Conservation (phyloP, 2,113 vertebrate genomes). For the Piprites chloris region DNA sequence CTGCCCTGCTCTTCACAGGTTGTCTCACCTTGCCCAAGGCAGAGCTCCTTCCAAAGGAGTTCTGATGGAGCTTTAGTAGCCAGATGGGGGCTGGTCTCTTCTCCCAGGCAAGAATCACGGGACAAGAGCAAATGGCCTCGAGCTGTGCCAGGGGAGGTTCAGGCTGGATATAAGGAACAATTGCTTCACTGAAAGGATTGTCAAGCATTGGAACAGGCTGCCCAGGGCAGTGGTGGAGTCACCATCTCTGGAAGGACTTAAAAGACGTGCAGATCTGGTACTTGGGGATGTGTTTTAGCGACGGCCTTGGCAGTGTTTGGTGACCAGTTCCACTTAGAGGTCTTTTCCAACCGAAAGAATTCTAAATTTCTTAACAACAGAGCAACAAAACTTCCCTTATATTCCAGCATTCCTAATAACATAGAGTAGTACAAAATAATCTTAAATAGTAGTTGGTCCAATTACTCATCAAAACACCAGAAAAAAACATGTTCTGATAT, state of each 20-base stretch:
- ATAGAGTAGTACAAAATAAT: not conserved
- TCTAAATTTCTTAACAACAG: not conserved
- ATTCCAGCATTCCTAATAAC: not conserved
- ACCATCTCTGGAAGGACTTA: not conserved
- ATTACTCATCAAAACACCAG: not conserved
- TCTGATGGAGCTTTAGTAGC: not conserved
- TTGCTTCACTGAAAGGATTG: not conserved
- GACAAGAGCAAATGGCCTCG: not conserved
- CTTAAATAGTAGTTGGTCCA: not conserved
- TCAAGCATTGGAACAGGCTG: not conserved
- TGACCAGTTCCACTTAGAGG: not conserved
- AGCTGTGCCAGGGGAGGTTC: not conserved
- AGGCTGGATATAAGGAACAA: not conserved
- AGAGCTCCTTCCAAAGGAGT: not conserved
- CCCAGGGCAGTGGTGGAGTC: not conserved
- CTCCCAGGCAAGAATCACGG: not conserved
- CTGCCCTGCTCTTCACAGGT: not conserved
- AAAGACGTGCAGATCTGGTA: not conserved
- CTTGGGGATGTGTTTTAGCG: not conserved
- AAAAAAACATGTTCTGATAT: not conserved
- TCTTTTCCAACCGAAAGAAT: not conserved
- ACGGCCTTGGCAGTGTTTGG: not conserved
- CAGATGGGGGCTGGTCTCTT: not conserved
- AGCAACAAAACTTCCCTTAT: not conserved
- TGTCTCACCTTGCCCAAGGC: not conserved